These are phyloP conservation scores for Pyrrhosoma nymphula DNA, from an alignment of 2,888 invertebrate genomes.

Conservation along the genomic window DNA sequence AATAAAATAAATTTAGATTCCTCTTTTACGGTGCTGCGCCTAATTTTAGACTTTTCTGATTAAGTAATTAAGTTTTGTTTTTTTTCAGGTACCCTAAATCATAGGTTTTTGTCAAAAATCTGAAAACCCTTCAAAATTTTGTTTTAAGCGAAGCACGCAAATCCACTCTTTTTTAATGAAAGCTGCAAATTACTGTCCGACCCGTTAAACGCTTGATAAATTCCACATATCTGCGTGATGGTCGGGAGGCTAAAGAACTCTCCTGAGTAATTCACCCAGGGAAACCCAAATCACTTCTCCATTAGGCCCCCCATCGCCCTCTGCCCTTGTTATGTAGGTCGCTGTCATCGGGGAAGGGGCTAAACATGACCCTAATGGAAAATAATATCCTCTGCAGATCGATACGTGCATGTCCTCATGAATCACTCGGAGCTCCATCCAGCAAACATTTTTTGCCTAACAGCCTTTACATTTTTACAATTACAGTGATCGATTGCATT, in stretches of 20 bases:
- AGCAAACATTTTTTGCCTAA: background rate
- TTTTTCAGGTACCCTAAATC: background rate
- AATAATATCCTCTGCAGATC: conserved; percentile 15
- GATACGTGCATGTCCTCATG: conserved; percentile 26
- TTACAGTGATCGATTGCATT: background rate
- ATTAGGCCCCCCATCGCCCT: conserved; percentile 21
- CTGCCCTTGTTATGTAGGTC: background rate
- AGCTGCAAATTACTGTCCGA: background rate
- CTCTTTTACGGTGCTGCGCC: background rate
- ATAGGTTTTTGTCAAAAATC: background rate
- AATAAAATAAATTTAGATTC: background rate
- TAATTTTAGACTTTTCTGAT: background rate
- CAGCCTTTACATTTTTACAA: background rate
- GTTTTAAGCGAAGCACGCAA: background rate
- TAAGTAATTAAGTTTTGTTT: background rate
- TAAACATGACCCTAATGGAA: conserved; percentile 31
- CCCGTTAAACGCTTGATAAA: background rate
- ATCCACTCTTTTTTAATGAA: background rate
- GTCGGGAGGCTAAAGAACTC: conserved; percentile 15
- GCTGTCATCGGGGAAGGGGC: conserved; percentile 28
- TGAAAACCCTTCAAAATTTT: background rate
- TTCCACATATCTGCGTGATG: background rate
- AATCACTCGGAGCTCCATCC: background rate
- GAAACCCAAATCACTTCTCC: conserved; percentile 47
- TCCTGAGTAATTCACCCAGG: conserved; percentile 36